Evolutionary conservation across 2,113 vertebrate genomes (phyloP), one percentile per base, ranked within the genome.

Genomic region (Neoarius graeffei): DNA sequence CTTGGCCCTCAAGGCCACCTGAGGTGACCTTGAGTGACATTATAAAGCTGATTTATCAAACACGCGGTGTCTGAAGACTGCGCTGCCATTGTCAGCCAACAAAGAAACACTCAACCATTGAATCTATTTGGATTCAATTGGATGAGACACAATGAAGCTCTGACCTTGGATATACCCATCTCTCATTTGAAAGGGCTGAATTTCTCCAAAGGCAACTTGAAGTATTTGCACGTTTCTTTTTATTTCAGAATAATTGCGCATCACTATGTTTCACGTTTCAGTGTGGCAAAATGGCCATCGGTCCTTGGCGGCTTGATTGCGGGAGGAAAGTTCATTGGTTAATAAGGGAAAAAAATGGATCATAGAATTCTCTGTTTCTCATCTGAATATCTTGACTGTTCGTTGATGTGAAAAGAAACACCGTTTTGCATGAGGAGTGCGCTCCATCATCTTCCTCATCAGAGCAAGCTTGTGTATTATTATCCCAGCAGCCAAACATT

Each of bases 401-500:
- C 20, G 14, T 42, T n/a, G 52, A 48, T 14, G n/a, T 27, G 23
- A 13, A 15, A 23, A 71, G 66, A 27, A 54, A 8, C 59, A 35
- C 20, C 14, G 48, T 64, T 88, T 81, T 13, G 0, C 35, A 71
- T 50, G 19, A 71, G 42, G 69, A 54, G 66, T 7, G n/a, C 13
- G 4, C 83, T 85, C 67, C 19, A 66, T 62, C 81, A 60, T 30
- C 87, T 76, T 81, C 25, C 60, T 80, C 77, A 79, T n/a, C 25
- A 23, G 71, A 84, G 35, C 11, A 57, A 71, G 74, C 25, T 17
- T 50, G 79, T 84, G 67, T 76, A 89, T 82, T 76, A 50, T 90
- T 91, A 91, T 89, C 91, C 85, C 93, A 90, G 84, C 89, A 92
- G 91, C 69, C 84, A n/a, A 85, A 74, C 81, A 30, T 85, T 87